phyloP scores from a whole-genome alignment of 2,797 vertebrate species.

The Sitta carolinensis region DNA sequence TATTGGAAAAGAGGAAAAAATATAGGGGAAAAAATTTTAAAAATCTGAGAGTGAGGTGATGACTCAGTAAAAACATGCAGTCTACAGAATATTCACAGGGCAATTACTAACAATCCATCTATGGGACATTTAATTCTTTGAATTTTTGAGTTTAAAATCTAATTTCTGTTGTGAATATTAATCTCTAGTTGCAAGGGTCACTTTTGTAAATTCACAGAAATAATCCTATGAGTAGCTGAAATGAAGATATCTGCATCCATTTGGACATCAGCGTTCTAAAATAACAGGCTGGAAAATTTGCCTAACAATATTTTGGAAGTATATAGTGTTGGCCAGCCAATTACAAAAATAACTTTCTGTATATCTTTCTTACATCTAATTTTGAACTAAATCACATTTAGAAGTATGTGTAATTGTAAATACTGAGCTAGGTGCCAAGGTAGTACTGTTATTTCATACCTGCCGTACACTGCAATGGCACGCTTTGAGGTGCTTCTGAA shows the following conservation, averaged over 20 bases:
- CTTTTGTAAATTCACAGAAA: background rate
- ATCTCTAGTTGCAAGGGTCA: background rate
- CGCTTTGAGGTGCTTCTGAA: background rate
- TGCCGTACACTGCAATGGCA: background rate
- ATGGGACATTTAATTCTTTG: background rate
- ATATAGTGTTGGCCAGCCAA: background rate
- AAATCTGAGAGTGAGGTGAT: background rate
- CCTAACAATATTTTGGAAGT: background rate
- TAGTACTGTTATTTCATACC: background rate
- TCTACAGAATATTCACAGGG: background rate
- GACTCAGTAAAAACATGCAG: background rate
- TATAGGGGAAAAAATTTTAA: background rate
- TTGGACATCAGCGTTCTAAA: background rate
- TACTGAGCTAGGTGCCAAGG: background rate
- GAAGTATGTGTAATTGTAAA: background rate
- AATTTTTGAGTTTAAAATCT: background rate
- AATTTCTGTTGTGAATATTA: background rate
- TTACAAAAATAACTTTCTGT: background rate
- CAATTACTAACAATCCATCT: background rate
- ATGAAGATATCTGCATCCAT: background rate
- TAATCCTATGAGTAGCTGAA: background rate
- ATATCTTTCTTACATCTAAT: background rate
- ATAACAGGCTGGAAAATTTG: background rate
- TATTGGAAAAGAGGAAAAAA: background rate
- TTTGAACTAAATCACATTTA: background rate